phyloP scores from a whole-genome alignment of 2,888 invertebrate genomes.

The Acronicta alni region DNA sequence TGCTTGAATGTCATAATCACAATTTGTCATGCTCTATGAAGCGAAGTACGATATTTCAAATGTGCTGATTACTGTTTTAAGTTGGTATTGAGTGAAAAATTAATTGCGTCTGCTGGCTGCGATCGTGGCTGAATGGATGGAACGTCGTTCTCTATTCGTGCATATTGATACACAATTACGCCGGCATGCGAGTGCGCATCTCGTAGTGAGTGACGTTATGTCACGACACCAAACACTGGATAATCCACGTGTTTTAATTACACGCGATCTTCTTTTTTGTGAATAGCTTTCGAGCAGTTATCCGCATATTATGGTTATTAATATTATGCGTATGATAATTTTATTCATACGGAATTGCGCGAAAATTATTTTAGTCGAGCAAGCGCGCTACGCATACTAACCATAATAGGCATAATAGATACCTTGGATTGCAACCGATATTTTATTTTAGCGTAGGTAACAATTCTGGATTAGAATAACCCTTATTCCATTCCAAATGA shows the following conservation, averaged over 20 bases:
- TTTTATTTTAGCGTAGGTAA: too few relatives aligned
- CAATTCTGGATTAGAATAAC: too few relatives aligned
- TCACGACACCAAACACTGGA: constrained; percentile 48
- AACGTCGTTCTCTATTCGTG: constrained; percentile 32
- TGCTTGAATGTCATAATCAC: constrained; percentile 34
- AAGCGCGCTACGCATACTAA: background rate
- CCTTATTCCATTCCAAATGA: too few relatives aligned
- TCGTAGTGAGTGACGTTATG: constrained; percentile 53
- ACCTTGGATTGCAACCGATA: too few relatives aligned
- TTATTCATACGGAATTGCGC: constrained; percentile 27
- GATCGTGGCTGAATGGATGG: constrained; percentile 37
- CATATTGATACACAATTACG: constrained; percentile 58
- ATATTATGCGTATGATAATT: constrained; percentile 35
- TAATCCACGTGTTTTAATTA: constrained; percentile 45
- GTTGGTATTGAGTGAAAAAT: constrained; percentile 43
- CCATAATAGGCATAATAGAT: too few relatives aligned
- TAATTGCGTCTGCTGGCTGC: constrained; percentile 29
- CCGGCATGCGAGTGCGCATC: constrained; percentile 55
- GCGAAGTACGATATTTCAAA: constrained; percentile 45
- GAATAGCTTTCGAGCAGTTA: constrained; percentile 51
- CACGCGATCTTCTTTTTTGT: constrained; percentile 49
- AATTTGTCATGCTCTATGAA: constrained; percentile 42
- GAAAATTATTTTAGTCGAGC: constrained; percentile 25
- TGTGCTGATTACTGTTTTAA: constrained; percentile 50
- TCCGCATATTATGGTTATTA: constrained; percentile 36